phyloP scores from a whole-genome alignment of 2,113 vertebrate species.

The Corythoichthys intestinalis region DNA sequence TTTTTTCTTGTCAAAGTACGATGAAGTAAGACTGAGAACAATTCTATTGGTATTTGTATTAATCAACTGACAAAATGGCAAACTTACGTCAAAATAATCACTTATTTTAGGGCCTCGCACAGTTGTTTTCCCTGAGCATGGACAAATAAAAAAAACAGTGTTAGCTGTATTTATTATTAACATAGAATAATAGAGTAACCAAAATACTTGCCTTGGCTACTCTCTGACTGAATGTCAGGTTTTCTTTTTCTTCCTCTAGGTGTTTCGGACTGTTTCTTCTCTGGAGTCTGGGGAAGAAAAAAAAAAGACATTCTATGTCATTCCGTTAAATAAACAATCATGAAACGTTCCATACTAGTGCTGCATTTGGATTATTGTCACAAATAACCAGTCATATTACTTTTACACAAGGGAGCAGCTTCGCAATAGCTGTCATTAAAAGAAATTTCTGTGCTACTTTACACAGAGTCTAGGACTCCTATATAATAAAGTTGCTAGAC shows the following conservation, averaged over 20 bases:
- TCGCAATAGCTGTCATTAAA: no score
- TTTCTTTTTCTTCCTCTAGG: constrained; percentile 95
- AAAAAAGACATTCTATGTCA: constrained; percentile 27
- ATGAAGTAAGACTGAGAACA: not conserved
- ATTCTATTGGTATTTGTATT: constrained; percentile 8
- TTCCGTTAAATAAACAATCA: constrained; percentile 1
- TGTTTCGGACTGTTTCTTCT: constrained; percentile 94
- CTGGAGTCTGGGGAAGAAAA: constrained; percentile 80
- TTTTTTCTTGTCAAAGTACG: constrained; percentile 9
- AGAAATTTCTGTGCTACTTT: not conserved
- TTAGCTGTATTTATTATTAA: not conserved
- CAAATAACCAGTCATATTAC: not conserved
- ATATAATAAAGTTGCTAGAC: not conserved
- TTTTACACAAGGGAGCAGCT: not conserved
- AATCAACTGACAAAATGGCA: constrained; percentile 8
- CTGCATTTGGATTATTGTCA: not conserved
- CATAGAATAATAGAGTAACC: not conserved
- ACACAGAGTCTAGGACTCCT: not conserved
- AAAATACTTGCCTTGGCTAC: constrained; percentile 87
- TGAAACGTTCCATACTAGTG: not conserved
- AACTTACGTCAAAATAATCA: constrained; percentile 98
- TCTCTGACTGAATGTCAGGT: constrained; percentile 95
- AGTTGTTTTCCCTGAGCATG: constrained; percentile 82
- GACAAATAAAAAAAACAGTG: constrained; percentile 35
- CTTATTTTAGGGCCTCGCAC: constrained; percentile 97